These are phyloP conservation scores for Antheraea yamamai DNA, from an alignment of 2,888 invertebrate genomes.

Conservation along the genomic window DNA sequence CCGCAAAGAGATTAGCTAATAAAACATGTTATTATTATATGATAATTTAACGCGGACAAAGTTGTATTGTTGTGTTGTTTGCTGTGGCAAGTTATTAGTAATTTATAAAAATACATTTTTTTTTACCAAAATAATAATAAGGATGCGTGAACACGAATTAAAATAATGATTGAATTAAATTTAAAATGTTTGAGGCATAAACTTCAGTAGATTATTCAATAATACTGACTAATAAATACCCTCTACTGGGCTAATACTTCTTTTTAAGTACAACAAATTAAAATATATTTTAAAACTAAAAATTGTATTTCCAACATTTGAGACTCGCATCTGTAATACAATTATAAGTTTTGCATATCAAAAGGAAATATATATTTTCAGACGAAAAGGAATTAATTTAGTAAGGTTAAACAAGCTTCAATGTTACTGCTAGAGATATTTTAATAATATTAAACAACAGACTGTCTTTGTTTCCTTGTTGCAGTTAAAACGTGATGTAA, in stretches of 20 bases:
- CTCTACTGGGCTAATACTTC: background rate
- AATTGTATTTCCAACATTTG: background rate
- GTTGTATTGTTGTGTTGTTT: no score
- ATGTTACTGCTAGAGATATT: conserved; percentile 50
- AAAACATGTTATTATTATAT: no score
- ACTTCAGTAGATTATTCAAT: no score
- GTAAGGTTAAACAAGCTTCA: conserved; percentile 25
- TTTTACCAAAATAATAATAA: no score
- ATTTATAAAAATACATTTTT: no score
- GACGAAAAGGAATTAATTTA: conserved; percentile 19
- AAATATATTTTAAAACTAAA: background rate
- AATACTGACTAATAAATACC: background rate
- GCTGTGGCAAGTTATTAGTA: no score
- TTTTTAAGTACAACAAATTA: background rate
- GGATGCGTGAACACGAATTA: no score
- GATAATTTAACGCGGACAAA: no score
- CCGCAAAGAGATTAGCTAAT: no score
- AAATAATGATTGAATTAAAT: no score
- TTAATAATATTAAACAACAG: conserved; percentile 70
- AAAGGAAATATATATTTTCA: background rate
- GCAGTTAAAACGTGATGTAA: conserved; percentile 28
- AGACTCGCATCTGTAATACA: background rate
- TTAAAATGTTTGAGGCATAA: no score
- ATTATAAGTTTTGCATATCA: background rate
- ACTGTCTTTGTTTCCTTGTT: conserved; percentile 57